These are phyloP conservation scores for Pipistrellus nathusii DNA, from an alignment of 2,797 vertebrate species.

Conservation along the genomic window DNA sequence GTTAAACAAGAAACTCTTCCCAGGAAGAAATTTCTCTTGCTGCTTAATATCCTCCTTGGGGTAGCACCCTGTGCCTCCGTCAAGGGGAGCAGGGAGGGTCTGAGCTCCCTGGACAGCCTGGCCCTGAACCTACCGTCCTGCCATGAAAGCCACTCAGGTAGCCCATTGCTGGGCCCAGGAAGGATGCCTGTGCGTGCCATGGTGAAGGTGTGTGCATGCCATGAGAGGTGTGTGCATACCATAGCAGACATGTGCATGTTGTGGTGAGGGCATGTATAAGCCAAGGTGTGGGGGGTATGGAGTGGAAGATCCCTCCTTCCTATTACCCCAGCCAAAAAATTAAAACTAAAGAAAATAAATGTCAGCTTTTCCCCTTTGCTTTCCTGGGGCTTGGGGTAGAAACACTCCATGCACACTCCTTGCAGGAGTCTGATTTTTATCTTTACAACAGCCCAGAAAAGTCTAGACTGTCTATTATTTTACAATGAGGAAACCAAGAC, in stretches of 20 bases:
- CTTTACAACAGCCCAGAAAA: neutral
- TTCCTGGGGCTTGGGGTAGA: neutral
- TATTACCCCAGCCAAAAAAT: neutral
- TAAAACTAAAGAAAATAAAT: neutral
- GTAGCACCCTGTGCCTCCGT: neutral
- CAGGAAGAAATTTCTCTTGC: neutral
- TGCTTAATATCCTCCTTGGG: neutral
- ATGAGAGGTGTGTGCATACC: fast-evolving
- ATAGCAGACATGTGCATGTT: neutral
- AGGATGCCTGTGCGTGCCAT: too few relatives aligned
- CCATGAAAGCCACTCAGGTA: too few relatives aligned
- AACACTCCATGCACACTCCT: neutral
- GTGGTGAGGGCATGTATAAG: neutral
- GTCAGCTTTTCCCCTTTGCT: neutral
- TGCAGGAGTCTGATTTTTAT: neutral
- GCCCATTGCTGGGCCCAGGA: neutral
- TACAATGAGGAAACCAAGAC: neutral
- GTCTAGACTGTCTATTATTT: neutral
- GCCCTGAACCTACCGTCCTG: neutral
- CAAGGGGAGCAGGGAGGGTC: neutral
- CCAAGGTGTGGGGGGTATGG: neutral
- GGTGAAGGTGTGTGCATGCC: neutral
- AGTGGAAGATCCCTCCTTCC: neutral
- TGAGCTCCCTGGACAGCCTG: neutral
- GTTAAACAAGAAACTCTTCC: neutral